Conservation (phyloP, 2,888 invertebrate genomes). For the Drosophila mimica region DNA sequence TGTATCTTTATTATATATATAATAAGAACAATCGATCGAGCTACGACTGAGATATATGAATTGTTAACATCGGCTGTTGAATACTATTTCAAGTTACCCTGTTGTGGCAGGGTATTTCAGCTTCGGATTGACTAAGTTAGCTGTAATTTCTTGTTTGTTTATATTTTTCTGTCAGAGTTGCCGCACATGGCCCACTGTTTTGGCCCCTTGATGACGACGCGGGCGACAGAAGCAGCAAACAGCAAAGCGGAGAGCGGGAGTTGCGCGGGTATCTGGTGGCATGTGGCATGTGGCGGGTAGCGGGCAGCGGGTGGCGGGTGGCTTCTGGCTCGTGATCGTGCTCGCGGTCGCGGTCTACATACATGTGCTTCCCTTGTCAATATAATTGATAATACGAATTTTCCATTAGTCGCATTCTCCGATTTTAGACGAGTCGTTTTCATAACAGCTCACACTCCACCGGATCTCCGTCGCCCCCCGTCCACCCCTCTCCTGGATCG, state of each 20-base stretch:
- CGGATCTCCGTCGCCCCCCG: not conserved
- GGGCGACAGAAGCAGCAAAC: conserved; percentile 31
- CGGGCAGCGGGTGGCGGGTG: not conserved
- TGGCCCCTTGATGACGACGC: conserved; percentile 35
- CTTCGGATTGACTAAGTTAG: not conserved
- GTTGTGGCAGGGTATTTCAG: not conserved
- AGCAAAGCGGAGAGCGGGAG: not conserved
- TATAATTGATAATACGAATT: conserved; percentile 84
- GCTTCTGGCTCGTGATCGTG: conserved; percentile 16
- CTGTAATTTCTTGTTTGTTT: conserved; percentile 5
- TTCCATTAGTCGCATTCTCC: conserved; percentile 83
- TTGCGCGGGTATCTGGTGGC: not conserved
- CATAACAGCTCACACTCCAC: conserved; percentile 37
- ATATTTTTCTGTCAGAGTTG: conserved; percentile 23
- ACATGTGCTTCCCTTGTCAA: conserved; percentile 70
- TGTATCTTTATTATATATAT: not conserved
- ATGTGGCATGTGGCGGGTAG: not conserved
- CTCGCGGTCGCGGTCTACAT: conserved; percentile 17
- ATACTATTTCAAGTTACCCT: not conserved
- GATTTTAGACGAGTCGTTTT: conserved; percentile 65
- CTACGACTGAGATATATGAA: not conserved
- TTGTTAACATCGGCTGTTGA: not conserved
- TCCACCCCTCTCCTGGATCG: not conserved
- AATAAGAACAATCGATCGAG: not conserved
- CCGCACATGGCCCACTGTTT: conserved; percentile 42